These are phyloP conservation scores for Megalurothrips usitatus DNA, from an alignment of 2,888 invertebrate species.

Conservation along the genomic window DNA sequence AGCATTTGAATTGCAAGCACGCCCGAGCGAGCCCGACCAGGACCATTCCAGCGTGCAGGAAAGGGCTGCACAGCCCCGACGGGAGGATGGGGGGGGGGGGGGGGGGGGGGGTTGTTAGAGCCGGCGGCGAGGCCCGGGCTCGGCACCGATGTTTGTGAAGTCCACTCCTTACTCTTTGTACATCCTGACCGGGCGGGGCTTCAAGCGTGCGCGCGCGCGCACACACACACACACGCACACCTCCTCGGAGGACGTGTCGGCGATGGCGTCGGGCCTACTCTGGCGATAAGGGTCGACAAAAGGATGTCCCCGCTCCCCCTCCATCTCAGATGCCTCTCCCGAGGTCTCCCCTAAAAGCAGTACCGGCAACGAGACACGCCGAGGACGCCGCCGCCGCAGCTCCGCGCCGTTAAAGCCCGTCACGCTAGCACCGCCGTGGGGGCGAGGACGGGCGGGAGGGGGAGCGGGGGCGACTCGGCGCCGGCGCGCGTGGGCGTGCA, in stretches of 20 bases:
- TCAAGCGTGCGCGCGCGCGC: background rate
- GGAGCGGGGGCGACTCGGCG: no score
- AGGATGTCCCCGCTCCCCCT: background rate
- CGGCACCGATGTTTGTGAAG: no score
- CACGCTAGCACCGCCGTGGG: no score
- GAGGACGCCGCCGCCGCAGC: no score
- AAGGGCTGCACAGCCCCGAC: background rate
- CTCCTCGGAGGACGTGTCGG: background rate
- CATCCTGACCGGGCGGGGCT: background rate
- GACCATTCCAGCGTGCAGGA: no score
- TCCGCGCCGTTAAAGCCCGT: no score
- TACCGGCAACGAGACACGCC: background rate
- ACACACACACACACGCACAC: background rate
- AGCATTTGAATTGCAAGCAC: conserved; percentile 1
- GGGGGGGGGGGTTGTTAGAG: background rate
- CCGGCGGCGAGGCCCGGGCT: background rate
- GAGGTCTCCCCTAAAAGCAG: no score
- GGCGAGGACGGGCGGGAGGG: no score
- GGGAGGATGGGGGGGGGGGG: background rate
- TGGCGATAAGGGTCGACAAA: background rate
- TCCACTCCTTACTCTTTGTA: no score
- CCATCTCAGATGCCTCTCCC: background rate
- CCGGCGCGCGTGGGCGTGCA: no score
- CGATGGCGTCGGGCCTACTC: background rate
- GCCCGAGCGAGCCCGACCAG: background rate